These are phyloP conservation scores for Agrilus mali DNA, from an alignment of 2,888 invertebrate genomes.

Conservation along the genomic window DNA sequence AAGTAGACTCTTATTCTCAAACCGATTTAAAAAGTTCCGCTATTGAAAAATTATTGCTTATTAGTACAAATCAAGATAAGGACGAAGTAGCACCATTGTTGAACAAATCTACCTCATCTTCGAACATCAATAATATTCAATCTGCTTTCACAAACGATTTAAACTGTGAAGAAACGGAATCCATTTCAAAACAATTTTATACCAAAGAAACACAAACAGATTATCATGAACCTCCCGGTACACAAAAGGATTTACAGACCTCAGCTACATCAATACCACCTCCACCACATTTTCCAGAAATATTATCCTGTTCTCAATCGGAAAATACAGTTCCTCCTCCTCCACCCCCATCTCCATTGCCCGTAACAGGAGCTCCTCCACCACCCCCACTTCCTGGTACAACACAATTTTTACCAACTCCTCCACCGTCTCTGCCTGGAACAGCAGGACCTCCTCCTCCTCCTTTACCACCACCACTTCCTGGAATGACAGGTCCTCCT, in stretches of 20 bases:
- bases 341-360: constrained; percentile 9
- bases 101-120: no score
- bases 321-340: constrained; percentile 5
- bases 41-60: no score
- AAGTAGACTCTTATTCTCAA: no score
- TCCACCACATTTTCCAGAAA: constrained; percentile 1
- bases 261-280: constrained; percentile 1
- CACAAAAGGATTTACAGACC: neutral
- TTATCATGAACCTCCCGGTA: constrained; percentile 1
- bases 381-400: constrained; percentile 9
- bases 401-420: constrained; percentile 10
- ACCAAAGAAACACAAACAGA: no score
- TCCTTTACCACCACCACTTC: constrained; percentile 20
- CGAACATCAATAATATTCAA: no score
- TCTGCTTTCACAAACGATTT: no score
- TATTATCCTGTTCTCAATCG: neutral
- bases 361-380: constrained; percentile 6
- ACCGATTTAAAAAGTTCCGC: no score
- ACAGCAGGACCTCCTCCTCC: constrained; percentile 13
- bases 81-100: no score
- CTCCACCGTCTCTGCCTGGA: constrained; percentile 14
- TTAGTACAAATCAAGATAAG: no score
- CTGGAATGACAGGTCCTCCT: constrained; percentile 25
- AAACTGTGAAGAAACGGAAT: no score
- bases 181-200: no score